Evolutionary conservation across 2,113 vertebrate species (phyloP).

Genomic region (Cottus gobio): DNA sequence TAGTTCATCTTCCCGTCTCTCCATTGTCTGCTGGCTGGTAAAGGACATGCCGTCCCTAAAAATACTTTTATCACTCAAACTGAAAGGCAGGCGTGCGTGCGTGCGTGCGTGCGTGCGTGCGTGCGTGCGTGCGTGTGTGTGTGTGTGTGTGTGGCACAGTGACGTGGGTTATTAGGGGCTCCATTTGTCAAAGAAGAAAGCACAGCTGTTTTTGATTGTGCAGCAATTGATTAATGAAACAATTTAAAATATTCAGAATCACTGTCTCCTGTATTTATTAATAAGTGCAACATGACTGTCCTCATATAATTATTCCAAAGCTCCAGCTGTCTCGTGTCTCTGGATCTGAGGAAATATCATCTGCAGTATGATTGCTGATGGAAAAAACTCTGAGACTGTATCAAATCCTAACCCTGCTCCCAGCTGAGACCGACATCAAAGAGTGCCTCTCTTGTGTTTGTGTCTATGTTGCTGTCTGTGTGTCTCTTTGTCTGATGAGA

Average conservation of each 20-base stretch:
- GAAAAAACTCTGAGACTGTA: too few species aligned
- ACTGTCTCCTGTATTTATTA: conserved; percentile 2
- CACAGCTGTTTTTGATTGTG: conserved; percentile 3
- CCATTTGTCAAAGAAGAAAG: not conserved
- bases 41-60: too few species aligned
- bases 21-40: not conserved
- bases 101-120: not conserved
- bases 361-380: conserved; percentile 24
- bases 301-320: not conserved
- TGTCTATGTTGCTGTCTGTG: conserved; percentile 29
- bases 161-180: conserved; percentile 1
- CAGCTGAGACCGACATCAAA: conserved; percentile 50
- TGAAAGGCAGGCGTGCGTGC: not conserved
- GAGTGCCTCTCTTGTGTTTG: conserved; percentile 15
- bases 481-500: conserved; percentile 9
- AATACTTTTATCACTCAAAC: not conserved
- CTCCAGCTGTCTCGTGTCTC: conserved; percentile 24
- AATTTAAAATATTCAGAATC: conserved; percentile 9
- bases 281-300: not conserved
- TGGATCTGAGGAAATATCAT: conserved; percentile 25
- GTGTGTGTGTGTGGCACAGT: not conserved
- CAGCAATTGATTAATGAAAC: conserved; percentile 10
- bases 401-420: conserved; percentile 45
- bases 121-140: too few species aligned
- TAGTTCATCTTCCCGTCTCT: not conserved